Conservation (phyloP, 2,888 invertebrate genomes). For the Acanthosepion lycidas region DNA sequence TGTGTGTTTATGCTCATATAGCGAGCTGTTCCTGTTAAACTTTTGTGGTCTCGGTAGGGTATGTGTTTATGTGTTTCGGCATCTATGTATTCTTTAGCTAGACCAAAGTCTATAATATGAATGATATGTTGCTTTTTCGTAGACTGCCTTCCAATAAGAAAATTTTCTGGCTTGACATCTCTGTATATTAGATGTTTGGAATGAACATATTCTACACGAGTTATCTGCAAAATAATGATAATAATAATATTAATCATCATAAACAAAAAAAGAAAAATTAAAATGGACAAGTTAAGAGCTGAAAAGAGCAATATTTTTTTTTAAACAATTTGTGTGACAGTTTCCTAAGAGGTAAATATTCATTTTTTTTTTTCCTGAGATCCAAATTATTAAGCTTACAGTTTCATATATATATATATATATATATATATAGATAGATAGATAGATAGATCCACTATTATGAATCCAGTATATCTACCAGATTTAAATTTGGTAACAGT, state of each 20-base stretch:
- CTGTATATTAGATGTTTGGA: constrained; percentile 98
- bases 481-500: too few relatives aligned
- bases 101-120: constrained; percentile 99
- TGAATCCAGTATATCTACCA: too few relatives aligned
- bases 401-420: too few relatives aligned
- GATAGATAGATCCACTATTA: too few relatives aligned
- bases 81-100: constrained; percentile 99
- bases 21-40: constrained; percentile 98
- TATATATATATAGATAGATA: too few relatives aligned
- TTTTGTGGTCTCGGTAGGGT: constrained; percentile 99
- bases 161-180: constrained; percentile 99
- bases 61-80: constrained; percentile 95
- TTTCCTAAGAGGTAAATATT: too few relatives aligned
- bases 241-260: constrained; percentile 5
- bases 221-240: constrained; percentile 82
- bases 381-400: too few relatives aligned
- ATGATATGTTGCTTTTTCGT: constrained; percentile 98
- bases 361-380: too few relatives aligned
- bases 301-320: not conserved
- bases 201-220: constrained; percentile 99
- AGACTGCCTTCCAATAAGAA: constrained; percentile 97
- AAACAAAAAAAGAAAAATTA: constrained; percentile 3
- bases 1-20: constrained; percentile 99
- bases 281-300: not conserved
- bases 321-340: too few relatives aligned